A percentile compares a stretch with the other conserved stretches of the same genome.
These are phyloP conservation scores for Cephalopachus bancanus DNA, from an alignment of 2,797 vertebrate genomes.

Conservation along the genomic window DNA sequence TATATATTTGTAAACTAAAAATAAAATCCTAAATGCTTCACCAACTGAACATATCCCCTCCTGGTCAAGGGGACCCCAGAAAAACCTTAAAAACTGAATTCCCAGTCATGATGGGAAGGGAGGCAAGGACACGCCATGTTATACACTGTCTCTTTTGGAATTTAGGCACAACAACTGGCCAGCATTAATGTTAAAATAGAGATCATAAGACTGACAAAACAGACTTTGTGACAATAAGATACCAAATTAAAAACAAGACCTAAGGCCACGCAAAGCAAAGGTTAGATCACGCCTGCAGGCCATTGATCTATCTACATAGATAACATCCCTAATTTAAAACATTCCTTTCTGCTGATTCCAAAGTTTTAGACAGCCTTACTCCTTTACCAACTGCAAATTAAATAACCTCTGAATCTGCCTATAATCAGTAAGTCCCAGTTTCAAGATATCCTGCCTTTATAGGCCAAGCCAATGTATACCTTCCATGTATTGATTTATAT, in stretches of 20 bases:
- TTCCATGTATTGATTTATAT: background rate
- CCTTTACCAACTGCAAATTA: background rate
- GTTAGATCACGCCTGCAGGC: background rate
- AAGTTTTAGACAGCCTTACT: background rate
- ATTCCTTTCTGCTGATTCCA: background rate
- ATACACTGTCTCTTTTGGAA: background rate
- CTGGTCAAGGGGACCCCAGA: background rate
- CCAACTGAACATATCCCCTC: background rate
- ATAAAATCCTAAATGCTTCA: background rate
- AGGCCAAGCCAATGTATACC: background rate
- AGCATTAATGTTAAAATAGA: background rate
- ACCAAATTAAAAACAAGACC: background rate
- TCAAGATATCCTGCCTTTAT: background rate
- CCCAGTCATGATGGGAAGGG: background rate
- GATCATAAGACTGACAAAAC: background rate
- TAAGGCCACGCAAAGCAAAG: background rate
- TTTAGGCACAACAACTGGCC: background rate
- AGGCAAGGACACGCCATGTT: background rate
- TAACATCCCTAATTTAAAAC: background rate
- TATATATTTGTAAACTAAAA: background rate
- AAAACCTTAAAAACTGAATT: background rate
- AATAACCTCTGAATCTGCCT: background rate
- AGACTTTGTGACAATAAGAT: background rate
- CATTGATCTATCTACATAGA: background rate
- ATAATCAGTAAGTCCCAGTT: background rate